These are phyloP conservation scores for Periparus ater DNA, from an alignment of 2,797 vertebrate genomes.

Conservation along the genomic window DNA sequence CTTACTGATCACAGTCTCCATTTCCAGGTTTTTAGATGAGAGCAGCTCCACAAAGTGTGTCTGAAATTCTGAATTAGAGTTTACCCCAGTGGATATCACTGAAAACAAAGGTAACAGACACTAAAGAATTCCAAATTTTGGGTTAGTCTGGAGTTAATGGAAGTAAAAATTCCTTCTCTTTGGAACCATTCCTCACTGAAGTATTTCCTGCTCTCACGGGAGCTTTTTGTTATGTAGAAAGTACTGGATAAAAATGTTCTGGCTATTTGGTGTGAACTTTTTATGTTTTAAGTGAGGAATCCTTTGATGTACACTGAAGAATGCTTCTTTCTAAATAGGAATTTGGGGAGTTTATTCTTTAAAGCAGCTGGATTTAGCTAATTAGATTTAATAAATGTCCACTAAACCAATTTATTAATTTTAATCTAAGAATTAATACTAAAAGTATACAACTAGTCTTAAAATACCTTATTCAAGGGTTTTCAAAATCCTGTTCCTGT, in stretches of 20 bases:
- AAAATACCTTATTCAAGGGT: neutral
- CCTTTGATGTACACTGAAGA: constrained; percentile 5
- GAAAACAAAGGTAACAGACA: neutral
- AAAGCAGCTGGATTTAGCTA: neutral
- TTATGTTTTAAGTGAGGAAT: neutral
- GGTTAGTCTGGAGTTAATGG: neutral
- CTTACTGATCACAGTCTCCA: neutral
- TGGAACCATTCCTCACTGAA: neutral
- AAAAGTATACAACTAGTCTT: neutral
- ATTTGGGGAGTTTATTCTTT: neutral
- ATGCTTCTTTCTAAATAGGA: neutral
- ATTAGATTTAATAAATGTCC: neutral
- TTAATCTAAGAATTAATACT: neutral
- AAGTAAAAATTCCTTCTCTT: neutral
- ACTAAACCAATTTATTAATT: neutral
- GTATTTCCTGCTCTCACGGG: neutral
- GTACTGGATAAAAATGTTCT: neutral
- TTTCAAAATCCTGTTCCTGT: neutral
- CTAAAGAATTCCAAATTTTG: neutral
- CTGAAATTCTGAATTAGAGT: neutral
- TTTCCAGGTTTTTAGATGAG: neutral
- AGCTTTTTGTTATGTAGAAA: constrained; percentile 18
- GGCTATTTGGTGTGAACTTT: neutral
- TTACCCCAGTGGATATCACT: neutral
- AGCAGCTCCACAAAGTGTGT: neutral